Conservation (phyloP, 2,113 vertebrate species). For the Calyptomena viridis region DNA sequence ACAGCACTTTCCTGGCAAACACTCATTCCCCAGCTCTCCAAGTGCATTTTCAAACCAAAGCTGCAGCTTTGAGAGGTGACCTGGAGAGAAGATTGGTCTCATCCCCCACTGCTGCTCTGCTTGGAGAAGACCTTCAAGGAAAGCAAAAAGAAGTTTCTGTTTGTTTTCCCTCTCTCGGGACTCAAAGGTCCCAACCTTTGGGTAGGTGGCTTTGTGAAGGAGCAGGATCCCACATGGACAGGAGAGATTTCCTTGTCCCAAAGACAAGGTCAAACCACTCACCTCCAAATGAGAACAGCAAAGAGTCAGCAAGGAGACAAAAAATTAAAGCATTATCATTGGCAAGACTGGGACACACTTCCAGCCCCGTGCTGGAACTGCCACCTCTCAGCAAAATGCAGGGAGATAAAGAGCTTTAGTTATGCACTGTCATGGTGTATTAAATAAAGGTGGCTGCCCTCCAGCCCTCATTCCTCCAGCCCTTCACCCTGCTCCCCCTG, state of each 20-base stretch:
- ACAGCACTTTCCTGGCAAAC: background rate
- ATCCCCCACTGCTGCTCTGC: background rate
- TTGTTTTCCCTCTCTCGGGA: background rate
- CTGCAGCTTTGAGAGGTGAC: background rate
- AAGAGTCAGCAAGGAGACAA: background rate
- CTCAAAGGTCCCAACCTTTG: background rate
- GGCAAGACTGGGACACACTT: background rate
- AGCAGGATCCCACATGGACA: background rate
- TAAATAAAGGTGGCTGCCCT: constrained; percentile 56
- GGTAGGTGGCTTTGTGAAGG: background rate
- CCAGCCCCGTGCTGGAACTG: background rate
- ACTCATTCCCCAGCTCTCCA: background rate
- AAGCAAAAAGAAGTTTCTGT: background rate
- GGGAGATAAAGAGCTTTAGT: background rate
- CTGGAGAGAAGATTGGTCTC: background rate
- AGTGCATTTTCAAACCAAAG: background rate
- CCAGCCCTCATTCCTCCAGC: background rate
- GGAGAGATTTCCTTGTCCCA: rapidly evolving
- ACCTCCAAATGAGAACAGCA: background rate
- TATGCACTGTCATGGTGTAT: constrained; percentile 43
- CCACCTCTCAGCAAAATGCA: constrained; percentile 10
- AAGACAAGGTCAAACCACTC: background rate
- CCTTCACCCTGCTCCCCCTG: constrained; percentile 33
- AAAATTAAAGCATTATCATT: background rate
- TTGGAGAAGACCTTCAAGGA: background rate